Percentiles rank a stretch among this genome's conserved stretches.
Evolutionary conservation across 92 coral and sea anemone species (phyloP).

Genomic region (Phenganax stokvisi): DNA sequence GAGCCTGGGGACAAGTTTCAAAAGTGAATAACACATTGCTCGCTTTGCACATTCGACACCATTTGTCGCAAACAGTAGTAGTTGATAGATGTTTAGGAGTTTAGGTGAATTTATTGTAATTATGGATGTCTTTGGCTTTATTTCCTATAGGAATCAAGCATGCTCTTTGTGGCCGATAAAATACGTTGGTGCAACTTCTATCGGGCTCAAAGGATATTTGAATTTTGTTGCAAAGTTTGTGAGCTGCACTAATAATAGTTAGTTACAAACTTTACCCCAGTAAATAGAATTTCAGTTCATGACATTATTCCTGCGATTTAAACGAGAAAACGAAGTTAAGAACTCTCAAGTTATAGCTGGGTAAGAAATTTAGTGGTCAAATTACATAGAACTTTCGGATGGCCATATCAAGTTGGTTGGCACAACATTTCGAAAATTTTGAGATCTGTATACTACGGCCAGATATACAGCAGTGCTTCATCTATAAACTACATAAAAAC

Average conservation of each 20-base stretch:
- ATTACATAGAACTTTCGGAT: no score
- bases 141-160: no score
- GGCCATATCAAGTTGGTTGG: not conserved
- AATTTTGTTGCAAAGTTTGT: no score
- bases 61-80: not conserved
- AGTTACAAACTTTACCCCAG: not conserved
- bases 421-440: no score
- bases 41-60: not conserved
- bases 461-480: no score
- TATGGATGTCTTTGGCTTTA: not conserved
- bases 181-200: no score
- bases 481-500: no score
- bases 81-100: not conserved
- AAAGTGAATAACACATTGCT: slow-evolving; percentile 1
- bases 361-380: no score
- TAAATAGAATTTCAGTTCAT: not conserved
- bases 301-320: not conserved
- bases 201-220: no score
- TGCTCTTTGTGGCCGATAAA: no score
- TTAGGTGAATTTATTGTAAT: not conserved
- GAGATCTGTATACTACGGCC: no score
- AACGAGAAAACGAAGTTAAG: not conserved
- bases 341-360: not conserved
- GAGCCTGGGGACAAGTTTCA: slow-evolving; percentile 1
- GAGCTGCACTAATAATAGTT: no score